A percentile compares a stretch with the other conserved stretches of the same genome.
These are phyloP conservation scores for Callocephalon fimbriatum DNA, from an alignment of 2,113 vertebrate genomes.

Conservation along the genomic window DNA sequence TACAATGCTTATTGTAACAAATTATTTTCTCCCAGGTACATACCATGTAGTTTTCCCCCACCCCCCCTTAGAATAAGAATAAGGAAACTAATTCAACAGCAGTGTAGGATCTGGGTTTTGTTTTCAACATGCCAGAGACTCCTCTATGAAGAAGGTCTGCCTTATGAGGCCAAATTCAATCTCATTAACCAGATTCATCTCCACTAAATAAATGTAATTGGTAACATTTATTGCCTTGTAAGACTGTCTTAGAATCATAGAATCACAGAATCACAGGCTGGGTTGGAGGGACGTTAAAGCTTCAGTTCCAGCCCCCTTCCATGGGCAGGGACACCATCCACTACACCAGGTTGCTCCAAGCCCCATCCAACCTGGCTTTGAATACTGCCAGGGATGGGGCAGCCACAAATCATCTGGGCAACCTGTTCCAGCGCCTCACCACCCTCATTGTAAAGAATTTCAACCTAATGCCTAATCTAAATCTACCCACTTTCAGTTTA, in stretches of 20 bases:
- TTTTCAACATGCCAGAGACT: background rate
- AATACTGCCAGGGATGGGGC: background rate
- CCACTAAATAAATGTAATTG: background rate
- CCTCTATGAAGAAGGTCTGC: background rate
- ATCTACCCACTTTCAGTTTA: background rate
- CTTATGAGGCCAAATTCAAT: background rate
- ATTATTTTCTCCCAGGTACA: background rate
- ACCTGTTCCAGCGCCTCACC: background rate
- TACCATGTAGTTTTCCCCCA: background rate
- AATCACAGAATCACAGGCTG: background rate
- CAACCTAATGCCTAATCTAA: background rate
- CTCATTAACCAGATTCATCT: background rate
- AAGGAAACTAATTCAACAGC: background rate
- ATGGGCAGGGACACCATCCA: background rate
- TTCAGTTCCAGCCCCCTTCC: background rate
- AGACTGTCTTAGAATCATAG: background rate
- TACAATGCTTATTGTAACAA: background rate
- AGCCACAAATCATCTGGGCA: background rate
- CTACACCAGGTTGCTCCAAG: background rate
- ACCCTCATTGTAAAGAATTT: background rate
- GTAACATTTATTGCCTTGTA: background rate
- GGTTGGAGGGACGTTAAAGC: background rate
- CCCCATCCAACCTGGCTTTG: background rate
- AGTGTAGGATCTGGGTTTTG: background rate
- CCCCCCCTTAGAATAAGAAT: background rate